These are phyloP conservation scores for Brachypteracias leptosomus DNA, from an alignment of 2,113 vertebrate genomes.

Conservation along the genomic window DNA sequence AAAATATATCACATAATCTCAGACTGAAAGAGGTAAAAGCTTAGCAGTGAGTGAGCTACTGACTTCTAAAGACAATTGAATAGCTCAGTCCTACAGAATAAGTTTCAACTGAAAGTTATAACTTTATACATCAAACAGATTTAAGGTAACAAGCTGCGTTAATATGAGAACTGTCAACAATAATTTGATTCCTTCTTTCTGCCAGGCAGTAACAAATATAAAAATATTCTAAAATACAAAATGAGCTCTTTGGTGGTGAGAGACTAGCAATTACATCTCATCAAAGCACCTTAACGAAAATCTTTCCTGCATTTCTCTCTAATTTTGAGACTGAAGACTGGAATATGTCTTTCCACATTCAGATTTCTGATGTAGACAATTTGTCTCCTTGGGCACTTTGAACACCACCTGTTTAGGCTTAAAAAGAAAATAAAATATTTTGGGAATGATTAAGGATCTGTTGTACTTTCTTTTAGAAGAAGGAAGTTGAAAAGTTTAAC, in stretches of 20 bases:
- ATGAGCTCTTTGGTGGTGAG: neutral
- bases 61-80: neutral
- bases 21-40: neutral
- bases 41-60: neutral
- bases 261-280: slow-evolving; percentile 24
- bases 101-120: neutral
- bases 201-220: neutral
- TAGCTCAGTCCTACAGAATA: neutral
- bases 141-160: neutral
- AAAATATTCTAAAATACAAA: neutral
- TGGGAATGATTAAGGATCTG: neutral
- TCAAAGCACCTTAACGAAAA: slow-evolving; percentile 23
- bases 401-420: neutral
- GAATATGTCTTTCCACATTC: neutral
- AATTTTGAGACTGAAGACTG: neutral
- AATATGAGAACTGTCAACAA: neutral
- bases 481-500: neutral
- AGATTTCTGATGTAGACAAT: neutral
- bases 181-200: neutral
- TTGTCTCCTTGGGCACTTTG: neutral
- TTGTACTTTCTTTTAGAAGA: neutral
- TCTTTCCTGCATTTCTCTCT: neutral
- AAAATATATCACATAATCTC: neutral
- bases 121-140: neutral
- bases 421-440: neutral